These are phyloP conservation scores for Scleropages formosus DNA, from an alignment of 2,797 vertebrate genomes.

Conservation along the genomic window DNA sequence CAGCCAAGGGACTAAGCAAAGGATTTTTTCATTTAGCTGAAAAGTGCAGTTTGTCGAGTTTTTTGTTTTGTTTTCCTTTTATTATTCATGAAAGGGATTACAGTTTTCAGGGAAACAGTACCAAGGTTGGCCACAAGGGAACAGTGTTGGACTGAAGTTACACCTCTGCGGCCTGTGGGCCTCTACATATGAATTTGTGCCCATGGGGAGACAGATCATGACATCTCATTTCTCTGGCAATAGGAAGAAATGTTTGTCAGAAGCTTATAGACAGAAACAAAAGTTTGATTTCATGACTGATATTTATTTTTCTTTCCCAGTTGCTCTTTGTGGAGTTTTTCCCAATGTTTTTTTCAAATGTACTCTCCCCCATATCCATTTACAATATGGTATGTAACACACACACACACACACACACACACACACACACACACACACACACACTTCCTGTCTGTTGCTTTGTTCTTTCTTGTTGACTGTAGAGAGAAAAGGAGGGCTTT, in stretches of 20 bases:
- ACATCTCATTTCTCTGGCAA: not conserved
- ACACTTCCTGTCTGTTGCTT: no score
- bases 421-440: not conserved
- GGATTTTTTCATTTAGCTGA: not conserved
- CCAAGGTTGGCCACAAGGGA: not conserved
- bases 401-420: not conserved
- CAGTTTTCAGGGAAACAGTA: not conserved
- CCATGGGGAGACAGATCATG: not conserved
- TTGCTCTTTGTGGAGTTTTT: no score
- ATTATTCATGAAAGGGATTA: not conserved
- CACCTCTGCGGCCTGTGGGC: not conserved
- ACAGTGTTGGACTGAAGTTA: slow-evolving; percentile 1
- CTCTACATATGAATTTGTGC: not conserved
- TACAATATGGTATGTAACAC: not conserved
- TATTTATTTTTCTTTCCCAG: no score
- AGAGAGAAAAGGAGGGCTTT: no score
- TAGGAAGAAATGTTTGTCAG: not conserved
- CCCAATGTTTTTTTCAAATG: no score
- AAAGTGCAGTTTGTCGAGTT: no score
- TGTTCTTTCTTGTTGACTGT: no score
- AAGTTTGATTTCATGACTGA: no score
- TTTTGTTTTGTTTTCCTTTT: not conserved
- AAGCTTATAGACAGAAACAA: no score
- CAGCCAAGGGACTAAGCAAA: not conserved
- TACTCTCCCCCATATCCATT: no score